Evolutionary conservation across 2,888 invertebrate species (phyloP), one percentile per base, ranked within the genome.

Genomic region (Tetanocera ferruginea): DNA sequence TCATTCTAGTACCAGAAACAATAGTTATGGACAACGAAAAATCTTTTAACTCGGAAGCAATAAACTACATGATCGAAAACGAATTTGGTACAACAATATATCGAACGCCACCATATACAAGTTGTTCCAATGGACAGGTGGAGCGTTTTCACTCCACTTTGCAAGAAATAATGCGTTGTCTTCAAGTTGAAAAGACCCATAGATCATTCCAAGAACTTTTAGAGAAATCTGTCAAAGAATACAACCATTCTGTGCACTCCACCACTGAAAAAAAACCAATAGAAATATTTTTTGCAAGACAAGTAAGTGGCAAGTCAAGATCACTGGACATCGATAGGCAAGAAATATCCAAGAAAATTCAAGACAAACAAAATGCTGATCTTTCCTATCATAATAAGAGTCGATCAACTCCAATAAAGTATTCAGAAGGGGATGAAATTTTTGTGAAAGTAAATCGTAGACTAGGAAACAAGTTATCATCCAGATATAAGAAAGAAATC

Each of bases 91-190:
- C 80, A 14, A 62, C 70, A 52, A 67, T 77, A 17, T 77, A 43
- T 19, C 75, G 34, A 67, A 64, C 79, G 23, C 79, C 78, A n/a
- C 71, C 80, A n/a, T 76, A 77, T 64, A 75, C 62, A 8, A 80
- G 79, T 49, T 49, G 70, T 60, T 73, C 67, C 17, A 80, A 80
- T 25, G 80, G 51, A 28, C 73, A 73, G 37, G 34, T 78, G 71
- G 80, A 81, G 34, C 28, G 79, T 11, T 78, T 80, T 19, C 81
- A 80, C 34, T 81, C 81, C 0, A 81, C 79, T 0, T 23, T 79
- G 4, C 37, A 76, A 2, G 80, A 80, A 62, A 81, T 81, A 19
- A 77, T 78, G 76, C 67, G 80, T 34, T 80, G 78, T 31, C 25
- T 79, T 37, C 78, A 79, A 74, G 55, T 70, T n/a, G 76, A 78